phyloP scores from a whole-genome alignment of 1,140 invertebrate species.

The Pantala flavescens region DNA sequence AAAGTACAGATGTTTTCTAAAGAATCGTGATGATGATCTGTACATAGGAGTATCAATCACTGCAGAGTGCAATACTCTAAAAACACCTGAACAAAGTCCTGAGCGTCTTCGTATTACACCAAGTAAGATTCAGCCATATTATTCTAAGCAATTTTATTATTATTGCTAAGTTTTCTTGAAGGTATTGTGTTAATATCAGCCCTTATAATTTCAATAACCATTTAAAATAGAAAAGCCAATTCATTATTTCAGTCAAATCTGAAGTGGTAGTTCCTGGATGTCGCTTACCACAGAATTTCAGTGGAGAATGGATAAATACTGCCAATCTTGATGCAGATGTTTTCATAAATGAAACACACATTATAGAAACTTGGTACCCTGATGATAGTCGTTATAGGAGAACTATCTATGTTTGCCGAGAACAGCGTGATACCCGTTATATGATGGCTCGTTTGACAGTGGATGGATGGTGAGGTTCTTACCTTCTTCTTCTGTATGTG shows the following conservation, averaged over 20 bases:
- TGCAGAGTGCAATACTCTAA: slow-evolving; percentile 81
- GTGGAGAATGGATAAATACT: slow-evolving; percentile 92
- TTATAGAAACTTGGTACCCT: slow-evolving; percentile 87
- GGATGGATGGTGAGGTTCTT: slow-evolving; percentile 70
- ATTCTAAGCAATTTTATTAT: too few relatives aligned
- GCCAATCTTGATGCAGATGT: slow-evolving; percentile 92
- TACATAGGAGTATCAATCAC: slow-evolving; percentile 85
- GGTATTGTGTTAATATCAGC: neutral
- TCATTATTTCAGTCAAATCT: slow-evolving; percentile 50
- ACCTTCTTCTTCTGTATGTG: slow-evolving; percentile 10
- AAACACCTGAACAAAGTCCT: slow-evolving; percentile 86
- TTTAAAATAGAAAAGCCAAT: slow-evolving; percentile 14
- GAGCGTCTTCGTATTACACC: slow-evolving; percentile 79
- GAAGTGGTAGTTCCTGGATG: slow-evolving; percentile 85
- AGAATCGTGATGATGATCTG: slow-evolving; percentile 86
- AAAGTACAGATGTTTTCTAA: slow-evolving; percentile 85
- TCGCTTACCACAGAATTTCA: slow-evolving; percentile 84
- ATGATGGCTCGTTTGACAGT: slow-evolving; percentile 94
- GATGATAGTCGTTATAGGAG: slow-evolving; percentile 77
- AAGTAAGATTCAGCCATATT: slow-evolving; percentile 43
- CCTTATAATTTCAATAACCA: slow-evolving; percentile 21
- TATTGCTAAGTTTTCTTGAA: neutral
- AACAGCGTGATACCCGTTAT: slow-evolving; percentile 72
- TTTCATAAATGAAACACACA: slow-evolving; percentile 89
- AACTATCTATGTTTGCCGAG: slow-evolving; percentile 90